Evolutionary conservation across 2,888 invertebrate genomes (phyloP), one percentile per base, ranked within the genome.

Genomic region (Microctonus brassicae): DNA sequence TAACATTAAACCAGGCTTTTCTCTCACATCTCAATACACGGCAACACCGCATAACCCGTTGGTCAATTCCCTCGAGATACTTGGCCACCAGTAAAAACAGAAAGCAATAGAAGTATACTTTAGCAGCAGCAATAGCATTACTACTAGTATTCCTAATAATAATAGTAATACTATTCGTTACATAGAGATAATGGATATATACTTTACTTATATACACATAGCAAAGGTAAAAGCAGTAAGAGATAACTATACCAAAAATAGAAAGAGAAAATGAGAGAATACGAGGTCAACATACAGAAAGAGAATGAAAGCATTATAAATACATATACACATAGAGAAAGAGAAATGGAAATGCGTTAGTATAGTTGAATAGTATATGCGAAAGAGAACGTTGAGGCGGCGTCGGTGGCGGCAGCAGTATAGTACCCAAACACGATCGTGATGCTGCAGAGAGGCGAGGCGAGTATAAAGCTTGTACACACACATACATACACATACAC

Each of bases 1-100:
- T 86, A 86, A 87, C 86, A 86, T 86, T 83, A 85, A 86, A 86
- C 84, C 84, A 83, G 83, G 85, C 84, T 86, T 85, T 86, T 82
- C 84, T 83, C 83, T 83, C 80, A 77, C 77, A 71, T 73, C 57
- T 64, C 34, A 42, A n/a, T n/a, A 57, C 68, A 61, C 69, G 73
- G 70, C 74, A 76, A 74, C 76, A 67, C 72, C 60, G 76, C 76
- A 55, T 60, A n/a, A n/a, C n/a, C 69, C 75, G 78, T 79, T 77
- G 74, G 75, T 75, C n/a, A n/a, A n/a, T n/a, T n/a, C n/a, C n/a
- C n/a, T n/a, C n/a, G 75, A 58, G 73, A 73, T 47, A 53, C 53
- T 65, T n/a, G n/a, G n/a, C n/a, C n/a, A n/a, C n/a, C n/a, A n/a
- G n/a, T n/a, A n/a, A n/a, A n/a, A n/a, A n/a, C n/a, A n/a, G n/a